Base-by-base conservation (phyloP, 2,113 vertebrate species). In the Crotophaga sulcirostris region DNA sequence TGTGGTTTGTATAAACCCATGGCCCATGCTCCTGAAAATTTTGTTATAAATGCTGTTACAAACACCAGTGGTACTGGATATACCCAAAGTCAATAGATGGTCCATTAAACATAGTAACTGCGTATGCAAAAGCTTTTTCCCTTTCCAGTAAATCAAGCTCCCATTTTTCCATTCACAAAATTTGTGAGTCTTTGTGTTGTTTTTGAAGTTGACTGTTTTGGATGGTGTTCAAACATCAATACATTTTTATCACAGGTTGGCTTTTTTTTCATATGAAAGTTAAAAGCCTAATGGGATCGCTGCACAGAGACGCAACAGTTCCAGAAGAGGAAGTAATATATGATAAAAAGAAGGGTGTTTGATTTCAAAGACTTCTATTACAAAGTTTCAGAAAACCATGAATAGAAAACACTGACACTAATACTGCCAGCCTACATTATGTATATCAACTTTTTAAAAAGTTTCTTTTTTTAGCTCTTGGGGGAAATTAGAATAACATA, bases 321-420 rank as follows among this genome's bases (percentile, higher is more conserved):
- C 96, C 96, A 77, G 45, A 91, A 92, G 94, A 98, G 97, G 98
- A 98, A 97, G 95, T 94, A 66, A 93, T 92, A 90, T 62, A 87
- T 97, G 97, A 96, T 97, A 96, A 97, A 98, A 97, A 96, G 96
- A 94, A 56, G 84, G 83, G 97, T 94, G 95, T 97, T 97, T 12
- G 3, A 94, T 97, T 98, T 98, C 98, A 98, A 97, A 98, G 98
- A 13, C 96, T 93, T 88, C 83, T 83, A 42, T n/a, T 29, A 84
- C 95, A 96, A 96, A 56, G 76, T 77, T 93, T 91, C 74, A 75
- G 77, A 94, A 94, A 92, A 62, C 67, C 93, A 78, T 64, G 89
- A 95, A 92, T 84, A 95, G 96, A 96, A 96, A 94, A 92, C 77
- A 24, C 95, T 95, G 59, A 64, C 56, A 70, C 84, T 56, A 79